Conservation (phyloP, 2,888 invertebrate species). For the Shargacucullia verbasci region DNA sequence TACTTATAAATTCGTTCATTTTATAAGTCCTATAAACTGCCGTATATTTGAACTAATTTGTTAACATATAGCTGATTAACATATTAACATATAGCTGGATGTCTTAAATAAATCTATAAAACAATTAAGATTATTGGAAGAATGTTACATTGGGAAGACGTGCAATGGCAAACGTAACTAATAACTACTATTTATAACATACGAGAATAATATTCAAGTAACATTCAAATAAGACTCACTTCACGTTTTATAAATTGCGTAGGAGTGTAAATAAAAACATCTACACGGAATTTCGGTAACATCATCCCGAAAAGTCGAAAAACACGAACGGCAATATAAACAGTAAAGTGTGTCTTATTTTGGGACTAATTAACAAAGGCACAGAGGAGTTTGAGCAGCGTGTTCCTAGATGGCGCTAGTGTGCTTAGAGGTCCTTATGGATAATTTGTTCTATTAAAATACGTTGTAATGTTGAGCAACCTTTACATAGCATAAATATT, state of each 20-base stretch:
- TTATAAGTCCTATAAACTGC: constrained; percentile 12
- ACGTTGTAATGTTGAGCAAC: constrained; percentile 18
- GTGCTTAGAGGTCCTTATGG: constrained; percentile 8
- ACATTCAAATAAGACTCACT: constrained; percentile 19
- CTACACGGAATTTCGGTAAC: too few relatives aligned
- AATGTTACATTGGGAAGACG: constrained; percentile 52
- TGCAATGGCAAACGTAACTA: constrained; percentile 21
- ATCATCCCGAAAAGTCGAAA: too few relatives aligned
- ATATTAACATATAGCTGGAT: constrained; percentile 33
- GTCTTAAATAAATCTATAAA: constrained; percentile 7
- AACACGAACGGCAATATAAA: too few relatives aligned
- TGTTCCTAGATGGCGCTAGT: constrained; percentile 33
- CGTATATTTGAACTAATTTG: constrained; percentile 10
- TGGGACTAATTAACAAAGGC: constrained; percentile 42
- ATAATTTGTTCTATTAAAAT: constrained; percentile 24
- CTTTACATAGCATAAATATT: constrained; percentile 14
- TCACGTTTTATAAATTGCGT: neutral
- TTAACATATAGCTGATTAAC: too few relatives aligned
- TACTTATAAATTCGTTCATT: neutral
- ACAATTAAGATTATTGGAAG: constrained; percentile 49
- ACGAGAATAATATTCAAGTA: constrained; percentile 18
- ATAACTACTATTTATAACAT: constrained; percentile 11
- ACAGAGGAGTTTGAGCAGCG: constrained; percentile 36
- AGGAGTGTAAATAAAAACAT: neutral
- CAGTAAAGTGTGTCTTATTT: constrained; percentile 28